Percentiles rank a stretch among this genome's conserved stretches.
Conservation (phyloP, 2,888 invertebrate species). For the Eumerus sabulonum region DNA sequence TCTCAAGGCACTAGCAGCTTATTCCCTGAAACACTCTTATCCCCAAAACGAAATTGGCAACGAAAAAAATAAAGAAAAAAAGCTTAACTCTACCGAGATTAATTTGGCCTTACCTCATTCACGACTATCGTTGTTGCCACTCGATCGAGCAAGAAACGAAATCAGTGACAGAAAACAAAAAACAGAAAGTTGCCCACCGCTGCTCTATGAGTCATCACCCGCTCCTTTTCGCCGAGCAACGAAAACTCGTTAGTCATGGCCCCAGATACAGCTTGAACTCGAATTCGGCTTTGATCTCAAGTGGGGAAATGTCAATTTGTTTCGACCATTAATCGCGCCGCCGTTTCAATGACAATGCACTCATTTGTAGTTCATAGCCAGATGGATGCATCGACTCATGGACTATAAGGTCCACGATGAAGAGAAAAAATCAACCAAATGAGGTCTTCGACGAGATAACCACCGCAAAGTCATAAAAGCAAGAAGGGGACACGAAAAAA, state of each 20-base stretch:
- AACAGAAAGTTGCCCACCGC: constrained; percentile 51
- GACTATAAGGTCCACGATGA: too few species aligned
- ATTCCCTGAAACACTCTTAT: constrained; percentile 36
- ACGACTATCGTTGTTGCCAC: constrained; percentile 11
- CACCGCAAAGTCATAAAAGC: not conserved
- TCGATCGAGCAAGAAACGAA: constrained; percentile 13
- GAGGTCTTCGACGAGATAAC: constrained; percentile 14
- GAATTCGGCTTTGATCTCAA: constrained; percentile 38
- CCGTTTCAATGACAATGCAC: constrained; percentile 18
- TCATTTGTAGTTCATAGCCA: constrained; percentile 18
- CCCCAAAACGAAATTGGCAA: too few species aligned
- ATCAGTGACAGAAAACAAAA: constrained; percentile 23
- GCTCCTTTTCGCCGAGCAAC: constrained; percentile 37
- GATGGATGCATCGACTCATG: too few species aligned
- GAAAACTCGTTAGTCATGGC: constrained; percentile 53
- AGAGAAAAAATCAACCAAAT: too few species aligned
- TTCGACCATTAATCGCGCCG: constrained; percentile 17
- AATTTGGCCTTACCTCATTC: constrained; percentile 32
- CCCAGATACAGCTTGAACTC: not conserved
- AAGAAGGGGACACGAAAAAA: constrained; percentile 11
- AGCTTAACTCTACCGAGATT: constrained; percentile 13
- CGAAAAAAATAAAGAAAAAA: constrained; percentile 13
- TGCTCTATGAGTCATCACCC: constrained; percentile 49
- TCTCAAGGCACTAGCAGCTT: constrained; percentile 26
- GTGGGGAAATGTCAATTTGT: constrained; percentile 56